Conservation (phyloP, 2,113 vertebrate genomes). For the Mustela lutreola region DNA sequence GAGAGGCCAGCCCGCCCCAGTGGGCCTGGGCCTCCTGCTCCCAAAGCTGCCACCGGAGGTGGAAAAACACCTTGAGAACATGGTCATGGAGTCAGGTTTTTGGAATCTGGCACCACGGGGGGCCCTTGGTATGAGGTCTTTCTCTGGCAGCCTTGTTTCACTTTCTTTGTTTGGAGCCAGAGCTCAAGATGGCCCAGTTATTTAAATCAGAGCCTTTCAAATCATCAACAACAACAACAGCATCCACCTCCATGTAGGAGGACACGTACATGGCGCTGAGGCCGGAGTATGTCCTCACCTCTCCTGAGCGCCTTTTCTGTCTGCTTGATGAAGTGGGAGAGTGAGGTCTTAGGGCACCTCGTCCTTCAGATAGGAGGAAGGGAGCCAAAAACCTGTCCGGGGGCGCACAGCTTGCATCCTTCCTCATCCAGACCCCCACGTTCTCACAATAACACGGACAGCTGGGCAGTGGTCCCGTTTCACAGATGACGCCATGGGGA, state of each 20-base stretch:
- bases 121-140: constrained; percentile 18
- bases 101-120: constrained; percentile 59
- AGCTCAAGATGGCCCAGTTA: background rate
- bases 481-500: background rate
- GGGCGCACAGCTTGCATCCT: background rate
- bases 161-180: constrained; percentile 55
- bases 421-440: background rate
- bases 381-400: background rate
- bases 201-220: constrained; percentile 52
- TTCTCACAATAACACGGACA: background rate
- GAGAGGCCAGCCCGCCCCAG: constrained; percentile 62
- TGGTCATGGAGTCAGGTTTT: constrained; percentile 16
- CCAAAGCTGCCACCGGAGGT: constrained; percentile 54
- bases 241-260: too few species aligned
- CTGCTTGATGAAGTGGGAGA: background rate
- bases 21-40: constrained; percentile 63
- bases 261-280: background rate
- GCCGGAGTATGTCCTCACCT: background rate
- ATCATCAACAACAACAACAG: background rate
- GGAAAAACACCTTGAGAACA: constrained; percentile 73
- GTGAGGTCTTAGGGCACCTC: background rate
- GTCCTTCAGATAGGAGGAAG: background rate
- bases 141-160: constrained; percentile 8
- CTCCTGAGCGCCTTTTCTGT: background rate
- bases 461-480: background rate